Conservation (phyloP, 2,888 invertebrate species). For the Gryllus longicercus region DNA sequence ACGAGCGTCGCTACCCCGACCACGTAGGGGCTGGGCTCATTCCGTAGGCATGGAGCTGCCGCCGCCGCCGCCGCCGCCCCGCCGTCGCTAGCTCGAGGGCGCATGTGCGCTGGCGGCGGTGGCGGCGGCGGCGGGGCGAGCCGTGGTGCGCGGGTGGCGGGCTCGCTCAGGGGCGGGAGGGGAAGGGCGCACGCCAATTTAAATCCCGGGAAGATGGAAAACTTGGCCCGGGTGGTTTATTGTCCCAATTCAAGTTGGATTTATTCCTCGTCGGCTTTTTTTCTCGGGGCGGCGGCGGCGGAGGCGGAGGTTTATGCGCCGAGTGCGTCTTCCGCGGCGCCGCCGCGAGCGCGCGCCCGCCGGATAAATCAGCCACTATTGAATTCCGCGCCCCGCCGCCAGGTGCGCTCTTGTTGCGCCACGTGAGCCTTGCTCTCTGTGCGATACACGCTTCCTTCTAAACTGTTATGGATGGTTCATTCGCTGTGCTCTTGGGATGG, state of each 20-base stretch:
- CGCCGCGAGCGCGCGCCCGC: neutral
- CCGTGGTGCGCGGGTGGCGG: neutral
- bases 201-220: slow-evolving; percentile 17
- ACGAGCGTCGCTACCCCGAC: neutral
- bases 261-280: slow-evolving; percentile 17
- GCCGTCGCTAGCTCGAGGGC: neutral
- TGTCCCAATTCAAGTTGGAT: slow-evolving; percentile 17
- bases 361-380: slow-evolving; percentile 17
- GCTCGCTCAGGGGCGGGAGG: neutral
- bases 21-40: neutral
- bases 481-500: too few species aligned
- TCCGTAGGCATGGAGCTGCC: slow-evolving; percentile 8
- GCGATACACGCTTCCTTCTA: too few species aligned
- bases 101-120: neutral
- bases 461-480: too few species aligned
- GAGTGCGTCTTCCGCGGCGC: slow-evolving; percentile 7
- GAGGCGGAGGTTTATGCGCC: slow-evolving; percentile 5
- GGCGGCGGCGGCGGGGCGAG: neutral
- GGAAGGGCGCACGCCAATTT: slow-evolving; percentile 17
- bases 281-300: neutral
- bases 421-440: too few species aligned
- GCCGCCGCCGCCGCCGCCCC: neutral
- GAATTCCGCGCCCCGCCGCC: neutral
- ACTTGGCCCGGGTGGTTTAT: slow-evolving; percentile 17
- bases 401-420: slow-evolving; percentile 1